Percentiles rank a stretch among this genome's conserved stretches.
Evolutionary conservation across 1,140 invertebrate genomes (phyloP).

Genomic region (Bombus huntii): DNA sequence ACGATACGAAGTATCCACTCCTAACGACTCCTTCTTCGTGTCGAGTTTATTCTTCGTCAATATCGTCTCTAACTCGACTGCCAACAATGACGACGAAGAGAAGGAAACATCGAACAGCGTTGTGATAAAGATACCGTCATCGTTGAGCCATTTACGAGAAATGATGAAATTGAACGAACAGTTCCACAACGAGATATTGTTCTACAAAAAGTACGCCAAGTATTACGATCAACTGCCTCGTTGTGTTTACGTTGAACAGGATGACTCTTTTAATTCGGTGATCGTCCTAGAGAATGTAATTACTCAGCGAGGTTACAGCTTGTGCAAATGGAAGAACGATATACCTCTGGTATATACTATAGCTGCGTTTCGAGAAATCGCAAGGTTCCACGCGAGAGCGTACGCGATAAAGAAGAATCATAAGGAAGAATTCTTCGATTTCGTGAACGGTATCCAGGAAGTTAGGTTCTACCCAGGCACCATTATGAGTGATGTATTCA

Average conservation of each 20-base stretch:
- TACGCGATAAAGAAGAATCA: slow-evolving; percentile 72
- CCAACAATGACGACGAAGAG: neutral
- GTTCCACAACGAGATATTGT: slow-evolving; percentile 74
- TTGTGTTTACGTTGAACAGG: slow-evolving; percentile 51
- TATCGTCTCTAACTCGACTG: neutral
- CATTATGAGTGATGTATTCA: accelerated
- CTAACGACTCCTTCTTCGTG: neutral
- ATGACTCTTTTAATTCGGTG: neutral
- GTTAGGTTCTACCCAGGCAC: slow-evolving; percentile 8
- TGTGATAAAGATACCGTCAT: slow-evolving; percentile 50
- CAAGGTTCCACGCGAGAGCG: slow-evolving; percentile 76
- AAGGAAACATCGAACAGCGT: slow-evolving; percentile 10
- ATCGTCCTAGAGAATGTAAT: slow-evolving; percentile 75
- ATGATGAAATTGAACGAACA: neutral
- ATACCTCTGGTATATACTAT: slow-evolving; percentile 64
- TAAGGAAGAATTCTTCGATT: slow-evolving; percentile 66
- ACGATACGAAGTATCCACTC: slow-evolving; percentile 14
- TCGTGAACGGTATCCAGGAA: slow-evolving; percentile 63
- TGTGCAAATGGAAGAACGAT: slow-evolving; percentile 40
- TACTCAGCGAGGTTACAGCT: slow-evolving; percentile 29
- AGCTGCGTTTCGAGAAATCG: slow-evolving; percentile 74
- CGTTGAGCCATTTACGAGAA: accelerated
- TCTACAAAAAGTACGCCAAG: slow-evolving; percentile 58
- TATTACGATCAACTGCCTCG: slow-evolving; percentile 42
- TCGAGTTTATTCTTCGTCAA: slow-evolving; percentile 47